Evolutionary conservation across 2,113 vertebrate species (phyloP).

Genomic region (Lepus americanus): DNA sequence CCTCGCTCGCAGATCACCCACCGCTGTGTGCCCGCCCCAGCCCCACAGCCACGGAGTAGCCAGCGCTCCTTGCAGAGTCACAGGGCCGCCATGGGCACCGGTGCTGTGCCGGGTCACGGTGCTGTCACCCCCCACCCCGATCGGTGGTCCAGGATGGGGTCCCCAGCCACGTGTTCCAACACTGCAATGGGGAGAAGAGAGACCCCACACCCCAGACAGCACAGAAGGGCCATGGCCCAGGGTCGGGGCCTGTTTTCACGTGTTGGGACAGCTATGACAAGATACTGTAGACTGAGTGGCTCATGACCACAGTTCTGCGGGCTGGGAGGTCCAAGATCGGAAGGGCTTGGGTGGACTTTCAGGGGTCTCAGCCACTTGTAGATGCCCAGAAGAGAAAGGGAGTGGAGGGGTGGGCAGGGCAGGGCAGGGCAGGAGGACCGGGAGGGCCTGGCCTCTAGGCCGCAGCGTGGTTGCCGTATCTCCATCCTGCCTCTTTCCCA

Average conservation of each 20-base stretch:
- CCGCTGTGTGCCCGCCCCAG: not conserved
- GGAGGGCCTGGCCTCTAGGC: not conserved
- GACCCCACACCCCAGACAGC: not conserved
- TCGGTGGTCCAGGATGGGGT: rapidly evolving
- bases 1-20: rapidly evolving
- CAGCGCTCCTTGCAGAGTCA: not conserved
- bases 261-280: not conserved
- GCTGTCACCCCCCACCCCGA: not conserved
- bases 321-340: not conserved
- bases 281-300: not conserved
- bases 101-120: rapidly evolving
- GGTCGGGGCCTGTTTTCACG: no score
- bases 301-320: not conserved
- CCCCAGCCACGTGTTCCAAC: rapidly evolving
- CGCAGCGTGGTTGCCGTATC: not conserved
- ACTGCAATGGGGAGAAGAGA: rapidly evolving
- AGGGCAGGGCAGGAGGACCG: not conserved
- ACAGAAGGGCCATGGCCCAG: not conserved
- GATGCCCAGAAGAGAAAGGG: not conserved
- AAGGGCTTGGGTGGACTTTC: not conserved
- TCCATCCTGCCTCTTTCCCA: not conserved
- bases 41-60: not conserved
- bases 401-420: no score
- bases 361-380: rapidly evolving
- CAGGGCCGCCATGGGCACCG: rapidly evolving